phyloP scores from a whole-genome alignment of 2,797 vertebrate genomes.

The Pangasius macronema region DNA sequence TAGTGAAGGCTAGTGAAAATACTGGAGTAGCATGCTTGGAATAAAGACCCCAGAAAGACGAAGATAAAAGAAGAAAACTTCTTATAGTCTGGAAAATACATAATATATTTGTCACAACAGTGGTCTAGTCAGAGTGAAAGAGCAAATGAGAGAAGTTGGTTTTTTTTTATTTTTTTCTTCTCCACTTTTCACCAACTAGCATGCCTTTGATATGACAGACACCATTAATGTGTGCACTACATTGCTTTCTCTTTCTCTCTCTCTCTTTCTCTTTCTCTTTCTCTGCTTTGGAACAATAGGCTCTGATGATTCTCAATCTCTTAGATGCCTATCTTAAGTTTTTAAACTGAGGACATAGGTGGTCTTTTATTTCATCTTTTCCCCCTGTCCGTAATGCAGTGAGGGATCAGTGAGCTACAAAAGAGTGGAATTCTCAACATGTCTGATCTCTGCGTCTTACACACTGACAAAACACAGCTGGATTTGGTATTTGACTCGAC shows the following conservation, averaged over 20 bases:
- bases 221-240: neutral
- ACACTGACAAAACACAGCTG: slow-evolving; percentile 41
- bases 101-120: slow-evolving; percentile 5
- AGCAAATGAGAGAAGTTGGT: slow-evolving; percentile 8
- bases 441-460: slow-evolving; percentile 12
- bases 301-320: slow-evolving; percentile 22
- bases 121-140: neutral
- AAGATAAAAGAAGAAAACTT: neutral
- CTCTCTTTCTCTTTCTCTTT: slow-evolving; percentile 8
- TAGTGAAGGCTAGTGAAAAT: neutral
- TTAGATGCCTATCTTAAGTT: slow-evolving; percentile 39
- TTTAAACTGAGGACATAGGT: slow-evolving; percentile 44
- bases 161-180: slow-evolving; percentile 24
- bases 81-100: neutral
- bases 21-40: neutral
- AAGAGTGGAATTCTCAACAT: slow-evolving; percentile 25
- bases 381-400: slow-evolving; percentile 19
- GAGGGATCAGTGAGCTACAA: slow-evolving; percentile 36
- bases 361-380: slow-evolving; percentile 44
- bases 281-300: slow-evolving; percentile 13
- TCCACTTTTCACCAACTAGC: neutral
- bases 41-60: neutral
- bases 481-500: slow-evolving; percentile 22
- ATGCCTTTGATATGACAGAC: slow-evolving; percentile 8
- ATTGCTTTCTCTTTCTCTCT: slow-evolving; percentile 8